Base-by-base conservation (phyloP, 2,797 vertebrate genomes). In the Premnoplex brunnescens region DNA sequence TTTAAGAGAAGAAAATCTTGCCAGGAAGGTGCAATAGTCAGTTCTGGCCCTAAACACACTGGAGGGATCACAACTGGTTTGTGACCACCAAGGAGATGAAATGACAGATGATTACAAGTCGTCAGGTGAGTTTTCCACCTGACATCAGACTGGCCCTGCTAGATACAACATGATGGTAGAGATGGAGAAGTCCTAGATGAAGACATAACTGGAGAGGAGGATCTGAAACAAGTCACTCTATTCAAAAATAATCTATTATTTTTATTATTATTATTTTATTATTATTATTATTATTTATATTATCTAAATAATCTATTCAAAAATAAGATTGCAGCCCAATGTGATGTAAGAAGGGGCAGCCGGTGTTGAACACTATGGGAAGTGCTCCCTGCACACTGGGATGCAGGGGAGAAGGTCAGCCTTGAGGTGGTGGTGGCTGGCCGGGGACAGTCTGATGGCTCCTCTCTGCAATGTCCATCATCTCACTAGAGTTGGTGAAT, bases 401-500 rank as follows among this genome's bases (percentile, higher is more conserved):
- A 17, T 39, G 37, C 1, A 36, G 39, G 44, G 2, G 2, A 73
- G 36, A 62, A 62, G 23, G 39, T 69, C 55, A 85, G 10, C 22
- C 30, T 56, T 59, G 59, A 12, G 4, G 28, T 22, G 49, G 59
- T 2, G 2, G 37, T 9, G 14, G 13, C 3, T 39, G 55, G 34
- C 20, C 39, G 69, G 24, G 32, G 26, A 24, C 26, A 15, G 21
- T 19, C 66, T 14, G 41, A 10, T 28, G 30, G 34, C 11, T 80
- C 66, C 46, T 71, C 73, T 54, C 59, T 82, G 46, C 9, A 11
- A 3, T 5, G 9, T 7, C 2, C 0, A 4, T 22, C 34, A 14
- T 10, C 17, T 48, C 36, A 7, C 7, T 13, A 16, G 36, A 22
- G 39, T 1, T 30, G 43, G 17, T 37, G 60, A 14, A 10, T 7